Evolutionary conservation across 2,888 invertebrate species (phyloP).

Genomic region (Apomyelois bistriatella): DNA sequence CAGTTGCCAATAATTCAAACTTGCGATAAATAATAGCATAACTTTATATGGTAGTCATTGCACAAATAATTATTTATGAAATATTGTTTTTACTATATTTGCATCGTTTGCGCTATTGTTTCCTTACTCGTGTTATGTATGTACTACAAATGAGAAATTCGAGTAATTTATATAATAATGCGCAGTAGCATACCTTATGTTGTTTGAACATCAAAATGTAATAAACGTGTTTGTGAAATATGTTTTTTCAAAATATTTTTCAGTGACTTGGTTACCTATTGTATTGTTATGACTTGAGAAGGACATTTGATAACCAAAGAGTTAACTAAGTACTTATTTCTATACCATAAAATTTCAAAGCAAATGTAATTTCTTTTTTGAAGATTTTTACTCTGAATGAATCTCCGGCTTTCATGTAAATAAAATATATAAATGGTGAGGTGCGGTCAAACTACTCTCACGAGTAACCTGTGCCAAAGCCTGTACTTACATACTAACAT

Average conservation of each 20-base stretch:
- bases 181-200: conserved; percentile 1
- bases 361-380: too few species aligned
- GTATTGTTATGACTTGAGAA: neutral
- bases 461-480: too few species aligned
- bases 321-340: too few species aligned
- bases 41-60: neutral
- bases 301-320: too few species aligned
- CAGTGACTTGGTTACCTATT: neutral
- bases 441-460: neutral
- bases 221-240: neutral
- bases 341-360: too few species aligned
- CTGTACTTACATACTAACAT: too few species aligned
- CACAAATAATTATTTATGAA: neutral
- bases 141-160: neutral
- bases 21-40: neutral
- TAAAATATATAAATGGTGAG: neutral
- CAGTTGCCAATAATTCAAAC: conserved; percentile 1
- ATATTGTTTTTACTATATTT: neutral
- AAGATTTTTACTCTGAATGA: neutral
- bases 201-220: neutral
- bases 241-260: neutral
- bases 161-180: neutral
- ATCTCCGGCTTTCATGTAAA: neutral
- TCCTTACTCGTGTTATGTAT: neutral
- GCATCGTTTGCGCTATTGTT: conserved; percentile 10